These are phyloP conservation scores for Dromococcyx pavoninus DNA, from an alignment of 2,797 vertebrate species.

Conservation along the genomic window DNA sequence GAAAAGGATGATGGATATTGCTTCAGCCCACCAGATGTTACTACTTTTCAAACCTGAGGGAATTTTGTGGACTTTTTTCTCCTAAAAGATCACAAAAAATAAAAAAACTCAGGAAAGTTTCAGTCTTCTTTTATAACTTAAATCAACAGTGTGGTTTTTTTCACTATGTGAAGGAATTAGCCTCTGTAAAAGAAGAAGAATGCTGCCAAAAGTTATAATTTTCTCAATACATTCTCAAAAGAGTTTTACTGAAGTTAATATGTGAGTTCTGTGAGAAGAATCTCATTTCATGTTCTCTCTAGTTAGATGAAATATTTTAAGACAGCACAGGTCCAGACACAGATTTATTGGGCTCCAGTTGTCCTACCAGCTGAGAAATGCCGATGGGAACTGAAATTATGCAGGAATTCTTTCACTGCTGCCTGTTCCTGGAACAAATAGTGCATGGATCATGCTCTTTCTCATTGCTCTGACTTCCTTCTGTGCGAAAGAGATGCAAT, in stretches of 20 bases:
- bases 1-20: constrained; percentile 12
- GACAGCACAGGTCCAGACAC: constrained; percentile 19
- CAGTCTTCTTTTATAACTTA: not conserved
- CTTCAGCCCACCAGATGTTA: constrained; percentile 58
- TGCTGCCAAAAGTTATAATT: constrained; percentile 15
- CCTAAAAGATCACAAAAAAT: not conserved
- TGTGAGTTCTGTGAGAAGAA: constrained; percentile 28
- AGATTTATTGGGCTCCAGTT: constrained; percentile 9
- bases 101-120: not conserved
- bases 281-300: constrained; percentile 26
- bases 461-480: not conserved
- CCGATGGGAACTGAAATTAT: not conserved
- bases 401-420: not conserved
- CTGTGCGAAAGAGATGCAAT: not conserved
- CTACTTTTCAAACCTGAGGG: constrained; percentile 9
- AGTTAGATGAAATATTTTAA: constrained; percentile 33
- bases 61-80: not conserved
- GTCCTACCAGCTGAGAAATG: constrained; percentile 10
- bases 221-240: constrained; percentile 22
- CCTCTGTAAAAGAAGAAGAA: constrained; percentile 10
- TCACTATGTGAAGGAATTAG: constrained; percentile 26
- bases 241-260: constrained; percentile 40
- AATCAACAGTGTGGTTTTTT: not conserved
- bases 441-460: not conserved
- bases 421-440: not conserved